These are phyloP conservation scores for Boulengeromyrus knoepffleri DNA, from an alignment of 2,113 vertebrate genomes.

Conservation along the genomic window DNA sequence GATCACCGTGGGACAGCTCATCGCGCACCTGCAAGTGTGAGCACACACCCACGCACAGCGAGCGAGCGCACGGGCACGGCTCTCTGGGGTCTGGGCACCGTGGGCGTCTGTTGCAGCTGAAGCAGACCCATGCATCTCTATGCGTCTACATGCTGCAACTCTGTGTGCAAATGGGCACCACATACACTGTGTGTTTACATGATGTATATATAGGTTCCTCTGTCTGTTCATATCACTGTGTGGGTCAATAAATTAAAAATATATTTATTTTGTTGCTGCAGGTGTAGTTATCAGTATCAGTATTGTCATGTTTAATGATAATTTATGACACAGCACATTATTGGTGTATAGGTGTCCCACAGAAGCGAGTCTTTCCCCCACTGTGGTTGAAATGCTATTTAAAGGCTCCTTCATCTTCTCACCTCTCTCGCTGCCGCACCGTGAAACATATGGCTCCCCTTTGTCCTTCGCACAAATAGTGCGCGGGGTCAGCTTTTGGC, in stretches of 20 bases:
- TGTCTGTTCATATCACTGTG: neutral
- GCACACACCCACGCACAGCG: slow-evolving; percentile 69
- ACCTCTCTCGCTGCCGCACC: neutral
- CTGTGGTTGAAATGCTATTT: neutral
- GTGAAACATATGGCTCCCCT: neutral
- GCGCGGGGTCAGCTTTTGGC: neutral
- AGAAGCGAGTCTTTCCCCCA: neutral
- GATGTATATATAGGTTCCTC: neutral
- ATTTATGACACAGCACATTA: neutral
- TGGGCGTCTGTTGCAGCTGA: neutral
- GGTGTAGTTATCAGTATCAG: neutral
- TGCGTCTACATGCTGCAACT: neutral
- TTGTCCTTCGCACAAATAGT: neutral
- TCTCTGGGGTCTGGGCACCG: neutral
- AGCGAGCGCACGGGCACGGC: slow-evolving; percentile 23
- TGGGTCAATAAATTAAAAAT: neutral
- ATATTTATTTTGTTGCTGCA: neutral
- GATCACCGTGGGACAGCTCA: slow-evolving; percentile 95
- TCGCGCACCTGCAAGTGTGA: slow-evolving; percentile 98
- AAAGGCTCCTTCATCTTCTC: neutral
- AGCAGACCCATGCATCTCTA: neutral
- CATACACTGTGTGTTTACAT: neutral
- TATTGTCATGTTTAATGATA: neutral
- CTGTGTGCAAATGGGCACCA: neutral
- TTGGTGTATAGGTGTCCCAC: neutral